Percentiles rank a stretch among this genome's conserved stretches.
Conservation (phyloP, 2,113 vertebrate genomes). For the Lophura nycthemera region DNA sequence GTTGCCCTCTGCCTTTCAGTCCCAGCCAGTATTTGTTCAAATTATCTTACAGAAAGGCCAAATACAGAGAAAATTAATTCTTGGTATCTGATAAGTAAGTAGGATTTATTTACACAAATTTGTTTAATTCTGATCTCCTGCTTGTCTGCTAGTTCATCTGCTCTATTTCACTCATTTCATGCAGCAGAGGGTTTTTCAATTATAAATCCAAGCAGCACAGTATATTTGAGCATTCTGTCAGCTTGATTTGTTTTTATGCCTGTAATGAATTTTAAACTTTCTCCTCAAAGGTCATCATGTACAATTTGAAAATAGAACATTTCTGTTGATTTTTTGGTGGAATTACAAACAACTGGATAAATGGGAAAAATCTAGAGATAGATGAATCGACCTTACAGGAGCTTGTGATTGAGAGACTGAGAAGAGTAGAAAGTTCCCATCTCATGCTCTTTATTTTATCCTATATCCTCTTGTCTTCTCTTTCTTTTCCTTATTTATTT, state of each 20-base stretch:
- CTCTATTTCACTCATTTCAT: slow-evolving; percentile 68
- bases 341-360: slow-evolving; percentile 11
- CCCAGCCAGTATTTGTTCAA: slow-evolving; percentile 31
- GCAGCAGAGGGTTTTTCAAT: slow-evolving; percentile 71
- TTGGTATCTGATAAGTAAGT: slow-evolving; percentile 40
- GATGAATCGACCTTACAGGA: background rate
- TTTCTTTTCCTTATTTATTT: background rate
- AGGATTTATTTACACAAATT: slow-evolving; percentile 62
- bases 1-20: background rate
- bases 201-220: slow-evolving; percentile 52
- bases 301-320: slow-evolving; percentile 3
- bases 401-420: background rate
- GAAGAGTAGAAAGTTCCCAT: background rate
- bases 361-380: background rate
- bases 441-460: background rate
- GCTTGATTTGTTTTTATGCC: slow-evolving; percentile 60
- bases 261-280: slow-evolving; percentile 66
- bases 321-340: background rate
- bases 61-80: slow-evolving; percentile 35
- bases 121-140: slow-evolving; percentile 59
- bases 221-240: slow-evolving; percentile 62
- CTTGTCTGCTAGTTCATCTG: slow-evolving; percentile 57
- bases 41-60: slow-evolving; percentile 32
- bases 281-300: slow-evolving; percentile 11
- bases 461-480: background rate